These are phyloP conservation scores for Rhagoletis pomonella DNA, from an alignment of 1,140 invertebrate genomes.

Conservation along the genomic window DNA sequence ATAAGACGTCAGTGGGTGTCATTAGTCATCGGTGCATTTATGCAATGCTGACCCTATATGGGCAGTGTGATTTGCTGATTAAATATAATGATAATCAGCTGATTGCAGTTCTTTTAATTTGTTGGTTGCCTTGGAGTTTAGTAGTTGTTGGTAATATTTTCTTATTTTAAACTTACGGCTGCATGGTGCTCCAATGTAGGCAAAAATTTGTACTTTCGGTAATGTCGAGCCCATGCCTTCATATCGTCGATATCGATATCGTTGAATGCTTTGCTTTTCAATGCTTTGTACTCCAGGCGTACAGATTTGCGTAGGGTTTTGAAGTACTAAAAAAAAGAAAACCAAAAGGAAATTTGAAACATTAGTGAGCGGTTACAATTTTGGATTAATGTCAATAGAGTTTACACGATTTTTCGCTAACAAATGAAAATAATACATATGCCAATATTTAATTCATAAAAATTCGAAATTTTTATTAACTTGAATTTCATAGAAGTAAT, in stretches of 20 bases:
- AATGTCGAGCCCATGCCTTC: constrained; percentile 59
- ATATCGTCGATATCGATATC: constrained; percentile 61
- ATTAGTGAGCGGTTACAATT: too few species aligned
- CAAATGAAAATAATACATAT: too few species aligned
- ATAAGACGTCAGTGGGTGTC: neutral
- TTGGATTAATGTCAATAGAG: too few species aligned
- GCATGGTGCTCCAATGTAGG: constrained; percentile 65
- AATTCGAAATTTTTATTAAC: too few species aligned
- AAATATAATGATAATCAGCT: too few species aligned
- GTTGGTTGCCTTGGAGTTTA: too few species aligned
- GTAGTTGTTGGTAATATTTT: neutral
- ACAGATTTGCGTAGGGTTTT: constrained; percentile 60
- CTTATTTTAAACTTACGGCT: constrained; percentile 44
- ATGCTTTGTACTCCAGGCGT: constrained; percentile 58
- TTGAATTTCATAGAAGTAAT: too few species aligned
- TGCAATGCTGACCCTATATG: neutral
- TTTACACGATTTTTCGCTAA: too few species aligned
- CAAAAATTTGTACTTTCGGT: constrained; percentile 67
- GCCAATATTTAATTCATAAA: too few species aligned
- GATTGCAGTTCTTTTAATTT: too few species aligned
- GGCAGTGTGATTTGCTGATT: neutral
- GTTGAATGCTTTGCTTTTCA: constrained; percentile 55
- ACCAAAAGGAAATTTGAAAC: constrained; percentile 28
- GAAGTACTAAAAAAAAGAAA: constrained; percentile 60
- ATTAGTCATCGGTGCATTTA: constrained; percentile 6